phyloP scores from a whole-genome alignment of 2,888 invertebrate species.

The Carcina quercana region DNA sequence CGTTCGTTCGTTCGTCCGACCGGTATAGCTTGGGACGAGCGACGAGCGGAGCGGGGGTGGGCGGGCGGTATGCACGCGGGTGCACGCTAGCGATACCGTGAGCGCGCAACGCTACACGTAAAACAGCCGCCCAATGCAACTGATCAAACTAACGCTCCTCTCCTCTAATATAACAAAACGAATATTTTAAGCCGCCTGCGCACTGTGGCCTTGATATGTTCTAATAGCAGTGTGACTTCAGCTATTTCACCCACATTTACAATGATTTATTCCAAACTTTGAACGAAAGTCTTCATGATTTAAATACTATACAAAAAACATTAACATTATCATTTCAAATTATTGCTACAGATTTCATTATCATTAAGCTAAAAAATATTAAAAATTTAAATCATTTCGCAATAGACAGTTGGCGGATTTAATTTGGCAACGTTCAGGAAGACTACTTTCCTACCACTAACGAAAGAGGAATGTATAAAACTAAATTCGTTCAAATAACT shows the following conservation, averaged over 20 bases:
- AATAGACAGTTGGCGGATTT: slow-evolving; percentile 66
- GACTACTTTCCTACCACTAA: slow-evolving; percentile 72
- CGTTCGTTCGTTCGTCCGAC: neutral
- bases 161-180: neutral
- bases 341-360: slow-evolving; percentile 72
- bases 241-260: slow-evolving; percentile 30
- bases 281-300: slow-evolving; percentile 46
- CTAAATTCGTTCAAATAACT: slow-evolving; percentile 71
- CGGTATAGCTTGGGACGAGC: neutral
- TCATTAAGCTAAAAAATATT: slow-evolving; percentile 58
- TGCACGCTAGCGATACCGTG: neutral
- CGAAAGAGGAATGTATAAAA: slow-evolving; percentile 70
- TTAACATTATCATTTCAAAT: slow-evolving; percentile 66
- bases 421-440: slow-evolving; percentile 74
- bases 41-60: neutral
- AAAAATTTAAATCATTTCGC: slow-evolving; percentile 61
- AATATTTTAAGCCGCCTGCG: slow-evolving; percentile 34
- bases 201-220: slow-evolving; percentile 42
- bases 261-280: slow-evolving; percentile 40
- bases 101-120: neutral
- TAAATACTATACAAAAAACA: slow-evolving; percentile 70
- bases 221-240: slow-evolving; percentile 30
- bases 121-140: neutral
- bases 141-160: neutral
- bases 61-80: neutral